Evolutionary conservation across 2,113 vertebrate species (phyloP), one percentile per base, ranked within the genome.

Genomic region (Megaleporinus macrocephalus): DNA sequence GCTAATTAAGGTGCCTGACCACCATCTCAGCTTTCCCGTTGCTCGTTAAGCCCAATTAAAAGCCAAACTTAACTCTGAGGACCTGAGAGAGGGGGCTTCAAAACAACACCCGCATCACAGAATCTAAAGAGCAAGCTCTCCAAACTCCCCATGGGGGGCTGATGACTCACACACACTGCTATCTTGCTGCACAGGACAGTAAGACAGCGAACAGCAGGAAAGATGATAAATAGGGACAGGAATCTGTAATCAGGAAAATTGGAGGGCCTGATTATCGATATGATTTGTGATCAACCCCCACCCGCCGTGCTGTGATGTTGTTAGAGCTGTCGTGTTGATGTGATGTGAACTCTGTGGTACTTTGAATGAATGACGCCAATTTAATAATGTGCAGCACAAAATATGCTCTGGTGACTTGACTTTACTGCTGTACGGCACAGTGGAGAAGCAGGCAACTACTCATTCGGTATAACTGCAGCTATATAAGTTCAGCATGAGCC

Each of bases 11-110:
- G 33, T 30, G 72, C 62, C 80, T 81, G 73, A 55, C 73, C 57
- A 70, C 27, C 51, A n/a, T 47, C 41, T 82, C 80, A 7, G 57
- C n/a, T 55, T 53, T 57, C 65, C 63, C 65, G 29, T 47, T 69
- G 80, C 65, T 82, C 80, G 26, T 76, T 69, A 82, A 61, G 51
- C 33, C 73, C 80, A 76, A 82, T 82, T 82, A 76, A 76, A 70
- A 76, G 73, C 73, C 44, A 16, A 70, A 65, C 24, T 61, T 33
- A 76, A 61, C 73, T 76, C 73, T 12, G 62, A 24, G 73, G 72
- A 68, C 15, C 14, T 73, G 70, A 26, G 70, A 26, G 44, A 18
- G 44, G n/a, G 70, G n/a, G 70, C 30, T 81, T 81, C 51, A 74
- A 66, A 82, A 76, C 26, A 65, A n/a, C 63, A 70, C 70, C 41